Evolutionary conservation across 2,888 invertebrate species (phyloP).

Genomic region (Macrosiphum euphorbiae): DNA sequence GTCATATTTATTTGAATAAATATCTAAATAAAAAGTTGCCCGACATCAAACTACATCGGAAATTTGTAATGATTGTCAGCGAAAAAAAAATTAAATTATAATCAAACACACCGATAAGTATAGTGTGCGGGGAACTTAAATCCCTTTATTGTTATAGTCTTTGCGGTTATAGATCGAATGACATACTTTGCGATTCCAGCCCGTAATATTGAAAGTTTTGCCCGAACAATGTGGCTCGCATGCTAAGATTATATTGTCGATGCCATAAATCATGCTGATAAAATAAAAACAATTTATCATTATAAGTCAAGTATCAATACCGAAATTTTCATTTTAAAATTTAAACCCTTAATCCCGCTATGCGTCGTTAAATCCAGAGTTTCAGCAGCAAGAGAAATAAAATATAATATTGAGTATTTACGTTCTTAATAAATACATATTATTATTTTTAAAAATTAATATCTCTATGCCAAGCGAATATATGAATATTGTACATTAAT

Average conservation of each 20-base stretch:
- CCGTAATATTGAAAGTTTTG: conserved; percentile 57
- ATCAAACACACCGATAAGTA: neutral
- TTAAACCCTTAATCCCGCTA: conserved; percentile 22
- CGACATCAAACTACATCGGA: neutral
- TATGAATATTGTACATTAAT: neutral
- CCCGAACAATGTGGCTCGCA: conserved; percentile 57
- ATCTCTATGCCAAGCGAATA: neutral
- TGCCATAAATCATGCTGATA: conserved; percentile 34
- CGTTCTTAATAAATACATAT: neutral
- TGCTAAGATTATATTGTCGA: conserved; percentile 53
- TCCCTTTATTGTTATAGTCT: conserved; percentile 41
- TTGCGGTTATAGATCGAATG: conserved; percentile 16
- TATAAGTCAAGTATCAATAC: conserved; percentile 37
- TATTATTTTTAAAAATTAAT: neutral
- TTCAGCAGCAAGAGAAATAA: neutral
- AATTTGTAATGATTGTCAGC: neutral
- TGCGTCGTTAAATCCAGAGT: neutral
- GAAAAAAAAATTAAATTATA: neutral
- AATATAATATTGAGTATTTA: neutral
- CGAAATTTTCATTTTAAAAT: conserved; percentile 29
- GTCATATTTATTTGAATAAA: neutral
- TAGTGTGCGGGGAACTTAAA: neutral
- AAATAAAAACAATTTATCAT: conserved; percentile 52
- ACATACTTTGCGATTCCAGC: conserved; percentile 57
- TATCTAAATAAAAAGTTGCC: neutral